These are phyloP conservation scores for Omphaloscelis lunosa DNA, from an alignment of 2,888 invertebrate genomes.

Conservation along the genomic window DNA sequence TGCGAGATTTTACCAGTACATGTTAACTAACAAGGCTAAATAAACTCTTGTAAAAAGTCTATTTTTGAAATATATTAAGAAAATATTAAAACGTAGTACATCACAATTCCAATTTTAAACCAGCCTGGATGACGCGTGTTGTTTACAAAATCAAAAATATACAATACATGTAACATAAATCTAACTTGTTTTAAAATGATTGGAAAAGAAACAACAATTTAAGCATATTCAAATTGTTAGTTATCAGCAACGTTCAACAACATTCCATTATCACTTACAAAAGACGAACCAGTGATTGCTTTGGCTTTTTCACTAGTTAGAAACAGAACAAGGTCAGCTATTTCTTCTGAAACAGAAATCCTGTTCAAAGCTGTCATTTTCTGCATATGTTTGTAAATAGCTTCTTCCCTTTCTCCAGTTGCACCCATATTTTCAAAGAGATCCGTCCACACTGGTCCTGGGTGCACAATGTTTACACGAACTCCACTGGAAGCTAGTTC, in stretches of 20 bases:
- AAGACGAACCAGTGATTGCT: slow-evolving; percentile 14
- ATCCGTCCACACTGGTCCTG: slow-evolving; percentile 4
- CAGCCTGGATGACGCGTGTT: fast-evolving
- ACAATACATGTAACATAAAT: too few relatives aligned
- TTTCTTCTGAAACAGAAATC: slow-evolving; percentile 10
- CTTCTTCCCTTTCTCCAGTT: not conserved
- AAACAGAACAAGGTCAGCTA: slow-evolving; percentile 14
- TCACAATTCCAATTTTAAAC: not conserved
- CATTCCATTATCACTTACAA: slow-evolving; percentile 15
- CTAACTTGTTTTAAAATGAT: not conserved
- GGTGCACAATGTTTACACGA: slow-evolving; percentile 13
- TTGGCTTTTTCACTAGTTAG: slow-evolving; percentile 21
- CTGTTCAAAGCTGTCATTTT: not conserved
- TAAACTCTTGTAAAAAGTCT: too few relatives aligned
- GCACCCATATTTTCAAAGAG: not conserved
- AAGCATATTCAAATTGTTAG: not conserved
- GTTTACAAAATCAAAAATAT: not conserved
- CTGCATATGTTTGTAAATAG: not conserved
- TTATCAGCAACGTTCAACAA: not conserved
- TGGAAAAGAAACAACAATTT: not conserved
- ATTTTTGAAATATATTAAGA: not conserved
- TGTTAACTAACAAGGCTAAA: too few relatives aligned
- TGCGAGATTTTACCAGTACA: too few relatives aligned
- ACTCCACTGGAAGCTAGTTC: slow-evolving; percentile 25
- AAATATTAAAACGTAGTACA: not conserved